Evolutionary conservation across 2,113 vertebrate species (phyloP).

Genomic region (Plecotus auritus): DNA sequence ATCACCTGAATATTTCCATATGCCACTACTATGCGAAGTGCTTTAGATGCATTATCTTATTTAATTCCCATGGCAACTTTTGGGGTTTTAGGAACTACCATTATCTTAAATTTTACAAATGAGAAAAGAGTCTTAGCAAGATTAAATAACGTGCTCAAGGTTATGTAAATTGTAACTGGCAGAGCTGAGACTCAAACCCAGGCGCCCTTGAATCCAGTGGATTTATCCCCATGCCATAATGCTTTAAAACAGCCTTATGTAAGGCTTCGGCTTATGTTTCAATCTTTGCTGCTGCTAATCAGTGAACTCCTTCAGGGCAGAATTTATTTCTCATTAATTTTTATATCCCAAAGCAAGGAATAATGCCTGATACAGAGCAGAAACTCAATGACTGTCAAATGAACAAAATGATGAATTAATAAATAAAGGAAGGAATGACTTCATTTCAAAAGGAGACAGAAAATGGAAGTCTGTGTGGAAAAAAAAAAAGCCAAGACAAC

Average conservation of each 20-base stretch:
- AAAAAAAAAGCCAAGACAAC: background rate
- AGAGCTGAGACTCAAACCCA: background rate
- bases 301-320: slow-evolving; percentile 29
- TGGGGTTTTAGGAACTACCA: background rate
- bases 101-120: slow-evolving; percentile 23
- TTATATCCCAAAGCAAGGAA: slow-evolving; percentile 1
- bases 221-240: background rate
- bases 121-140: background rate
- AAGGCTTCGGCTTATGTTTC: background rate
- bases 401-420: slow-evolving; percentile 50
- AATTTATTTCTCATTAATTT: slow-evolving; percentile 61
- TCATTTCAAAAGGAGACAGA: slow-evolving; percentile 32
- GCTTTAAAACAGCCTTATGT: background rate
- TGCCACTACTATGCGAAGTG: background rate
- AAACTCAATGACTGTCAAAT: slow-evolving; percentile 16
- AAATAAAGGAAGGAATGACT: slow-evolving; percentile 28
- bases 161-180: background rate
- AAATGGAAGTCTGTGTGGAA: background rate
- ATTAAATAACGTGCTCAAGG: background rate
- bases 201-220: background rate
- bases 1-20: background rate
- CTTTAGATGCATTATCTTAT: background rate
- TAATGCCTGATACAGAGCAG: slow-evolving; percentile 20
- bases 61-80: background rate
- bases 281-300: slow-evolving; percentile 30